Evolutionary conservation across 1,140 invertebrate genomes (phyloP), one percentile per base, ranked within the genome.

Genomic region (Aphis craccivora): DNA sequence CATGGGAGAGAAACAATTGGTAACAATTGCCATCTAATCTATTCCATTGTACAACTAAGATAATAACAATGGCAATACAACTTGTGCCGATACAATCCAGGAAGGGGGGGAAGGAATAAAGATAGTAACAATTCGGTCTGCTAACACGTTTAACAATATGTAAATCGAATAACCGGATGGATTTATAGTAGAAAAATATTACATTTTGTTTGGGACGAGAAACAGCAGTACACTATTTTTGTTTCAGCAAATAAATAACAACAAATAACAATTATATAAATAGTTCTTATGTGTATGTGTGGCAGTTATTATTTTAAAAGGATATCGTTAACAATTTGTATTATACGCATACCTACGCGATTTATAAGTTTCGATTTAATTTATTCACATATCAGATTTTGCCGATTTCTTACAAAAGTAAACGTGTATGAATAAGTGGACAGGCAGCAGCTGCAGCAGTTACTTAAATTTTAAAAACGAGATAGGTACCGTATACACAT

Each of bases 71-170:
- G 86, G 45, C 18, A 88, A 88, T 48, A 20, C 45, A 30, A n/a
- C 30, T 45, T 20, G 45, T 88, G 86, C 43, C 86, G 45, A 88
- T 88, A 88, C 30, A 35, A 40, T 11, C 9, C 37, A 40, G 37
- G 37, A 40, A 14, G 35, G 5, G n/a, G 37, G 8, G 9, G 3
- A 7, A 25, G 40, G 14, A 22, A 14, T 14, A n/a, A 2, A 45
- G 84, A 87, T 87, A 48, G 51, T 88, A n/a, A 88, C 86, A 51
- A 88, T 48, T 88, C 86, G 86, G 86, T 88, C 18, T 18, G 86
- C 45, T 48, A 48, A 88, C 86, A 45, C 86, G 86, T 88, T 88
- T 88, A 88, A 88, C 45, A 48, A 48, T 48, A 88, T 88, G 86
- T n/a, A 88, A 88, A 88, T 88, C 86, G 30, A 30, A n/a, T n/a